Base-by-base conservation (phyloP, 2,113 vertebrate genomes). In the Tragelaphus scriptus region DNA sequence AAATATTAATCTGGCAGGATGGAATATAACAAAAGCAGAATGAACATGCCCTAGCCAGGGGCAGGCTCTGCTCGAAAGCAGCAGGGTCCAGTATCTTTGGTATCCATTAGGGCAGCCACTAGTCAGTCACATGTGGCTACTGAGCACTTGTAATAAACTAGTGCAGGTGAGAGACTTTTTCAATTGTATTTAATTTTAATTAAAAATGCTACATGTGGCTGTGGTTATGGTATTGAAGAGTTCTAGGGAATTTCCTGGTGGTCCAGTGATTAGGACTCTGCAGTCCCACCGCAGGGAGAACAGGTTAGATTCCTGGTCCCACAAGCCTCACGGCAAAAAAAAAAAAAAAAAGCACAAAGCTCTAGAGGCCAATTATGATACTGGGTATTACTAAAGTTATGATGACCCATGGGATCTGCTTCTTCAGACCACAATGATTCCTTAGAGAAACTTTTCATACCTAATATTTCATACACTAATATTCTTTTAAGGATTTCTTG, bases 401-500 rank as follows among this genome's bases (percentile, higher is more conserved):
- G 6, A 8, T 65, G 36, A 40, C 40, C 23, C 40, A 88, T 59
- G 7, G 32, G 17, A 85, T 87, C 10, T 85, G 51, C 58, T 93
- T 88, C 53, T 61, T 47, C 30, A 88, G 36, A 68, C 49, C 71
- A 65, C 8, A 90, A n/a, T 58, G 40, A 88, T 32, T 88, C 23
- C 82, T 90, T 23, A 79, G 36, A 32, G 15, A 63, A 51, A 28
- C 7, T 81, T 51, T 94, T 59, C 86, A 2, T 87, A 36, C 44
- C 51, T 32, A 65, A 4, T 32, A 63, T 63, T 63, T 63, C 61
- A 63, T 63, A 32, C n/a, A 32, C n/a, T 21, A 68, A 68, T 68
- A 71, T 36, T 71, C 80, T 75, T 92, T 61, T 23, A 96, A 91
- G 25, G 61, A 85, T 95, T 81, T 96, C n/a, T 51, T 59, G 36